Base-by-base conservation (phyloP, 1,140 invertebrate genomes). In the Cephus cinctus region DNA sequence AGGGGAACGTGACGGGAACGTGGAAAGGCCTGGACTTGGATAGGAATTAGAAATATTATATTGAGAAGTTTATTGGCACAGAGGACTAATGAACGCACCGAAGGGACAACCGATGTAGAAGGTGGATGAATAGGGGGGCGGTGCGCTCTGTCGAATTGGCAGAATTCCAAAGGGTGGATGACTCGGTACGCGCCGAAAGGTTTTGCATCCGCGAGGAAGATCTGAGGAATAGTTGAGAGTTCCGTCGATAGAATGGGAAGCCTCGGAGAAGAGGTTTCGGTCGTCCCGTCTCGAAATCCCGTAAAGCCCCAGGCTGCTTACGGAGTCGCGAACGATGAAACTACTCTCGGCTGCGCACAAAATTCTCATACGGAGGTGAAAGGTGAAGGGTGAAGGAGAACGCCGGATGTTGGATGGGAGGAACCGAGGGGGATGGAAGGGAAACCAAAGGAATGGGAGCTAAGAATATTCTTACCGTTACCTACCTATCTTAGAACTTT, bases 211-310 rank as follows among this genome's bases (percentile, higher is more conserved):
- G 16, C n/a, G n/a, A 15, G 35, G 12, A 67, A 71, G 68, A 73
- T 73, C 69, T 67, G 53, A 73, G 66, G 63, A 71, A 73, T 73
- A 73, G 70, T 71, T 71, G 61, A 60, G 57, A 71, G 59, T 70
- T 67, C 21, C 19, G 20, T 21, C 5, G 16, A 40, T 23, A 22
- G 36, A 11, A 12, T 30, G 27, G 15, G 41, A 25, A 6, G 6
- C 25, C 25, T 27, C 25, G 25, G 25, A 27, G 25, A 27, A 27
- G n/a, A 27, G 25, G 25, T 27, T 6, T n/a, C 31, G 19, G 51
- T 35, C 45, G 25, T 27, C 41, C 12, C 51, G 23, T 52, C 32
- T 50, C 23, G 15, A 48, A 44, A 53, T 40, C 44, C 40, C 43
- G 22, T n/a, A 27, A 27, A 27, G 39, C 39, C 39, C 39, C 14